phyloP scores from a whole-genome alignment of 2,113 vertebrate species.

The human (Homo sapiens) region DNA sequence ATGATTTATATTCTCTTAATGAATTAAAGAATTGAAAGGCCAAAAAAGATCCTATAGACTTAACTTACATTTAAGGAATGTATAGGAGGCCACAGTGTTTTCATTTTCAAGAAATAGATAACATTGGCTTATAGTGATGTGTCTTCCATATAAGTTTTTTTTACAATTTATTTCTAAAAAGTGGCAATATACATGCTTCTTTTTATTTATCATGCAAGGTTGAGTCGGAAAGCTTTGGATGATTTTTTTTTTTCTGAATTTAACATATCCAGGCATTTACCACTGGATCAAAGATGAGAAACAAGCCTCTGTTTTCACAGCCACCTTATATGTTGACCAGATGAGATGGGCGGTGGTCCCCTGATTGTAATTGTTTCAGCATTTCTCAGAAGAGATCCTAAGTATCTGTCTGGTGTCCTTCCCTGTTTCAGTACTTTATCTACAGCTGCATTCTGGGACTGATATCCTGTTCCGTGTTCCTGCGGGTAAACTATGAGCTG shows the following conservation, averaged over 20 bases:
- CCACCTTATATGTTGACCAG: accelerated
- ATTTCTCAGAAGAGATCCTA: slow-evolving; percentile 14
- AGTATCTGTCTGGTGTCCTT: slow-evolving; percentile 42
- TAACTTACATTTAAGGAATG: not conserved
- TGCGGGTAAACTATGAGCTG: slow-evolving; percentile 97
- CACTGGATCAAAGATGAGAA: not conserved
- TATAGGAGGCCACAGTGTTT: not conserved
- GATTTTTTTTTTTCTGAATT: not conserved
- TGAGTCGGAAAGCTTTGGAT: not conserved
- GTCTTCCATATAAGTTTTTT: not conserved
- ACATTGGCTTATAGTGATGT: not conserved
- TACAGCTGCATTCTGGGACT: slow-evolving; percentile 98
- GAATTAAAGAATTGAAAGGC: not conserved
- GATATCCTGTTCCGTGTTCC: slow-evolving; percentile 97
- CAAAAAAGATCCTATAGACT: not conserved
- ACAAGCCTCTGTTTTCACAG: not conserved
- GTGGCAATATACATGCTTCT: not conserved
- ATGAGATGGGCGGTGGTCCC: not conserved
- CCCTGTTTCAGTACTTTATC: slow-evolving; percentile 93
- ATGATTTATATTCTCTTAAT: not conserved
- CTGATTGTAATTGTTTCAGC: accelerated
- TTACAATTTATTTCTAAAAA: not conserved
- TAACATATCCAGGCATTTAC: not conserved
- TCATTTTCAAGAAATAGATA: not conserved
- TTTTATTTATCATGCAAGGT: not conserved